phyloP scores from a whole-genome alignment of 23 tunicate genomes.

The Trididemnum nubilum region DNA sequence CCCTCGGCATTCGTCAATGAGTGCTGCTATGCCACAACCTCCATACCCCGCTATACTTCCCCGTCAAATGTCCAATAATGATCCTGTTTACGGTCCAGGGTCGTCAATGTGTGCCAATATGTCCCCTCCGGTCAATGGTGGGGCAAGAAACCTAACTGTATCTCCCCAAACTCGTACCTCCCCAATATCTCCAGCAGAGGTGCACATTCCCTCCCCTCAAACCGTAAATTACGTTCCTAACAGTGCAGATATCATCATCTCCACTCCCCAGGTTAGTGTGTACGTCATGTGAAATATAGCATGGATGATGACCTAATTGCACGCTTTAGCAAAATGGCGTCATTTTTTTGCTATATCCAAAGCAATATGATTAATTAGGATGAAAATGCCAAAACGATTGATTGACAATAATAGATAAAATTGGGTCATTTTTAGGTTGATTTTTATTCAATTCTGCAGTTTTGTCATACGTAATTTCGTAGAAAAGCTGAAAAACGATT shows the following conservation, averaged over 20 bases:
- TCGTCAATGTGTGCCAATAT: not conserved
- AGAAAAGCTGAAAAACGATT: too few relatives aligned
- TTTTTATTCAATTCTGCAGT: too few relatives aligned
- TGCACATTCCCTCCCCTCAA: slow-evolving; percentile 56
- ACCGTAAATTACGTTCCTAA: slow-evolving; percentile 39
- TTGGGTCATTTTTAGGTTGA: too few relatives aligned
- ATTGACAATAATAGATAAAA: too few relatives aligned
- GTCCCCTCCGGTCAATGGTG: not conserved
- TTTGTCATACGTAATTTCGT: too few relatives aligned
- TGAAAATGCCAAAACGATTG: too few relatives aligned
- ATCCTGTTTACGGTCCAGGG: not conserved
- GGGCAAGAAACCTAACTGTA: not conserved
- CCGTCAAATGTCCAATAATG: slow-evolving; percentile 3
- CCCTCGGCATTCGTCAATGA: slow-evolving; percentile 2
- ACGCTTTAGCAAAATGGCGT: too few relatives aligned
- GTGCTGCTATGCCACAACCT: not conserved
- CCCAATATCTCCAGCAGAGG: slow-evolving; percentile 8
- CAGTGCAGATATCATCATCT: slow-evolving; percentile 56
- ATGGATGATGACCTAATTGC: too few relatives aligned
- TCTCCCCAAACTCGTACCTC: not conserved
- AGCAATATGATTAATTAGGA: too few relatives aligned
- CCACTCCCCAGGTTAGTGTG: slow-evolving; percentile 59
- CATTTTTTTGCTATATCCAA: too few relatives aligned
- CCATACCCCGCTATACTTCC: not conserved
- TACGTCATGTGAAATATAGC: too few relatives aligned